These are phyloP conservation scores for Aphidoletes aphidimyza DNA, from an alignment of 2,888 invertebrate species.

Conservation along the genomic window DNA sequence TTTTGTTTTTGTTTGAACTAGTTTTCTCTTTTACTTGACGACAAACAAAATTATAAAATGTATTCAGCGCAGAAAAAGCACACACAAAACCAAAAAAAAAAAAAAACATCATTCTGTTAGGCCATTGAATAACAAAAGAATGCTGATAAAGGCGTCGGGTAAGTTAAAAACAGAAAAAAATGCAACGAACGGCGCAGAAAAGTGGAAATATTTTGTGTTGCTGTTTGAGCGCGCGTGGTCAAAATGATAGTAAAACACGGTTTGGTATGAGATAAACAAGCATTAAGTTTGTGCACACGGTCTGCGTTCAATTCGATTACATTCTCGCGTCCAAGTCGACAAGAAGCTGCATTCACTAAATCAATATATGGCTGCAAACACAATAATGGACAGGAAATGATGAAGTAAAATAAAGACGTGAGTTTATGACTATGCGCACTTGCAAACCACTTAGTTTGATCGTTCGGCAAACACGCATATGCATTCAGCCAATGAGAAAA, in stretches of 20 bases:
- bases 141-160: conserved; percentile 11
- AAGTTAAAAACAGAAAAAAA: not conserved
- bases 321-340: not conserved
- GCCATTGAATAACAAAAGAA: conserved; percentile 14
- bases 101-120: not conserved
- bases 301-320: not conserved
- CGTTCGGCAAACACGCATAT: conserved; percentile 7
- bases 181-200: not conserved
- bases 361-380: conserved; percentile 23
- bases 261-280: conserved; percentile 6
- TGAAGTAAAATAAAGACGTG: conserved; percentile 11
- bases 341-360: conserved; percentile 13
- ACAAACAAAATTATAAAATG: not conserved
- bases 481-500: not conserved
- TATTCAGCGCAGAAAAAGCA: too few relatives aligned
- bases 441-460: conserved; percentile 31
- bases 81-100: not conserved
- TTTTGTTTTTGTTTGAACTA: conserved; percentile 47
- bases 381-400: conserved; percentile 6
- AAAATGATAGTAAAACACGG: not conserved
- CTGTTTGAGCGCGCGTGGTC: not conserved
- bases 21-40: not conserved
- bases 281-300: not conserved
- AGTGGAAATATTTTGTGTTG: conserved; percentile 20
- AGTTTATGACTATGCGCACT: conserved; percentile 49